phyloP scores from a whole-genome alignment of 2,113 vertebrate genomes.

The Bombycilla garrulus region DNA sequence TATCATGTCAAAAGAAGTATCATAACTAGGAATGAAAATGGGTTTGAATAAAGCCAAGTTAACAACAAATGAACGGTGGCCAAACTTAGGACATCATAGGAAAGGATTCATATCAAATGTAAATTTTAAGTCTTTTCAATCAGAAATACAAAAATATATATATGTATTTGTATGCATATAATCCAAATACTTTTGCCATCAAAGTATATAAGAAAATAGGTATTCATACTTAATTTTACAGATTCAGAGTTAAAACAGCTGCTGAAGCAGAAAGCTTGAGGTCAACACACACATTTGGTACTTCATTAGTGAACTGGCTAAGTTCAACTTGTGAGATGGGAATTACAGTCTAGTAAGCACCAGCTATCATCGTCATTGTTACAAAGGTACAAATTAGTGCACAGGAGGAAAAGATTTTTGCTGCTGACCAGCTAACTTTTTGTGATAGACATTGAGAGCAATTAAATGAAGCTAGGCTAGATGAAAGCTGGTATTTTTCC shows the following conservation, averaged over 20 bases:
- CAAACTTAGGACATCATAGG: background rate
- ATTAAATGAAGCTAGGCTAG: background rate
- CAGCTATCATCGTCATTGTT: background rate
- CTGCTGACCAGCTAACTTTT: background rate
- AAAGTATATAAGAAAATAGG: background rate
- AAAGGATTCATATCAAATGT: background rate
- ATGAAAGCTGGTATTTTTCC: background rate
- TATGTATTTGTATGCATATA: accelerated
- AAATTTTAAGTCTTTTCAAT: background rate
- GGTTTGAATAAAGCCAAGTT: background rate
- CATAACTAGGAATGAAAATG: background rate
- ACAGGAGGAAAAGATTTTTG: background rate
- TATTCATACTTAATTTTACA: background rate
- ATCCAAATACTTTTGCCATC: background rate
- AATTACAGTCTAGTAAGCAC: background rate
- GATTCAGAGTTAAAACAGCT: background rate
- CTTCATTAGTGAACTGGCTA: background rate
- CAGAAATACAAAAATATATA: background rate
- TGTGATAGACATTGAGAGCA: background rate
- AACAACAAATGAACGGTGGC: background rate
- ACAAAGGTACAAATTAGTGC: background rate
- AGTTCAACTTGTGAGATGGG: background rate
- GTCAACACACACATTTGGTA: background rate
- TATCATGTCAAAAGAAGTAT: background rate
- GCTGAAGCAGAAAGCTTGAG: background rate